These are phyloP conservation scores for Leuctra nigra DNA, from an alignment of 2,888 invertebrate species.

Conservation along the genomic window DNA sequence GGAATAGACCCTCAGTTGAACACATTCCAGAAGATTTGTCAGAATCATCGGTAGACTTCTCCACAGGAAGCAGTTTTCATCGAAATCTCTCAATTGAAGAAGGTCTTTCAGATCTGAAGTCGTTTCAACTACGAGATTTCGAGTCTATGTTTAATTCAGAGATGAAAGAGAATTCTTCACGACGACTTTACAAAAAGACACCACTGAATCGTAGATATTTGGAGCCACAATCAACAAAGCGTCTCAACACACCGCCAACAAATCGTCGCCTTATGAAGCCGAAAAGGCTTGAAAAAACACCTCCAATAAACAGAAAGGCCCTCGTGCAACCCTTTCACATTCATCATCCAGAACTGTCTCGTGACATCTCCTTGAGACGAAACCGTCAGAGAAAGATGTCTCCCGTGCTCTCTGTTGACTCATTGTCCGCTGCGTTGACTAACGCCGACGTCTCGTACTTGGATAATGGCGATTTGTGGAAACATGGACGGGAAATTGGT, in stretches of 20 bases:
- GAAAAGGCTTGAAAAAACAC: constrained; percentile 35
- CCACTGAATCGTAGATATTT: constrained; percentile 24
- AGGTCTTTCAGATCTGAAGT: not conserved
- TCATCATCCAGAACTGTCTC: constrained; percentile 17
- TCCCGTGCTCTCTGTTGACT: constrained; percentile 39
- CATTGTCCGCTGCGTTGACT: constrained; percentile 38
- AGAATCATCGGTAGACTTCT: not conserved
- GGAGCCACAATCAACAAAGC: not conserved
- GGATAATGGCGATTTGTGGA: constrained; percentile 40
- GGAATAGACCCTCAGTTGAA: too few relatives aligned
- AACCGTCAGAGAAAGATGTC: constrained; percentile 27
- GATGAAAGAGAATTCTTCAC: constrained; percentile 15
- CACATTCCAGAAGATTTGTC: too few relatives aligned
- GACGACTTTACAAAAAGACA: constrained; percentile 28
- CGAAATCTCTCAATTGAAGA: too few relatives aligned
- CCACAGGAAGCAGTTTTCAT: not conserved
- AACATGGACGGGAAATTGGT: constrained; percentile 37
- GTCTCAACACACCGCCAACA: not conserved
- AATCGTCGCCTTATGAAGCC: constrained; percentile 28
- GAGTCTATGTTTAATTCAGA: not conserved
- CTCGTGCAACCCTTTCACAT: constrained; percentile 26
- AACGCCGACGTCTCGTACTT: constrained; percentile 39
- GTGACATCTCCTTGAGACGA: constrained; percentile 16
- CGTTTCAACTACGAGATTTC: not conserved
- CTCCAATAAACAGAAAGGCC: constrained; percentile 1